Percentiles rank a stretch among this genome's conserved stretches.
Evolutionary conservation across 2,888 invertebrate genomes (phyloP).

Genomic region (Stenotaenia linearis): DNA sequence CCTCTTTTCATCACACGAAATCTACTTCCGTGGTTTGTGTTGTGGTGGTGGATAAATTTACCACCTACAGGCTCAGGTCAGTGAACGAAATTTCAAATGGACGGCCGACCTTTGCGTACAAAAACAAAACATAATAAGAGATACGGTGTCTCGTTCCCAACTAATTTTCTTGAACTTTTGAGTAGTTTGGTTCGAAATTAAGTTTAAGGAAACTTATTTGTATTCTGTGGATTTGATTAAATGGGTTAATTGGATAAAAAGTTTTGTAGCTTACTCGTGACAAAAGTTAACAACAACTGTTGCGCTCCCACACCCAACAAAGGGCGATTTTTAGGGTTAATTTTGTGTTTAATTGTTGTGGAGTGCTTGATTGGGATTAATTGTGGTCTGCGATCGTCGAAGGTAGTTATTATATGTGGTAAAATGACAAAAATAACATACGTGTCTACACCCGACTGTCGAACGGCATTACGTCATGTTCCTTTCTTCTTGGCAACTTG

Average conservation of each 20-base stretch:
- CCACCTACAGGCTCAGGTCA: neutral
- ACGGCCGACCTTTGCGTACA: neutral
- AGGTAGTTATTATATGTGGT: neutral
- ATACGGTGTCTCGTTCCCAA: neutral
- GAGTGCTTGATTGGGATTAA: neutral
- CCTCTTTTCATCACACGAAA: neutral
- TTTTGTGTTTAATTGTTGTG: neutral
- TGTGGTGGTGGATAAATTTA: neutral
- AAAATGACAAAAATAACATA: neutral
- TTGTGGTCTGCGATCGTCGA: neutral
- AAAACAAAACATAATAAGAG: neutral
- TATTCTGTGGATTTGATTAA: neutral
- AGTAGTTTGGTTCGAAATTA: neutral
- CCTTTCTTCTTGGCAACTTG: neutral
- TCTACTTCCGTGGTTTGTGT: slow-evolving; percentile 6
- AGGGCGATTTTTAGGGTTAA: neutral
- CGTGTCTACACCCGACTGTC: slow-evolving; percentile 1
- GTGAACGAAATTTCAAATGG: slow-evolving; percentile 8
- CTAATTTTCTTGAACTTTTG: neutral
- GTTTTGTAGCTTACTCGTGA: no score
- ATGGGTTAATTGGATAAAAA: neutral
- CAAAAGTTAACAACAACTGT: neutral
- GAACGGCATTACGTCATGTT: neutral
- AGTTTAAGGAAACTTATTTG: neutral
- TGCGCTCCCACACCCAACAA: neutral